phyloP scores from a whole-genome alignment of 2,113 vertebrate species.

The Labeo rohita region DNA sequence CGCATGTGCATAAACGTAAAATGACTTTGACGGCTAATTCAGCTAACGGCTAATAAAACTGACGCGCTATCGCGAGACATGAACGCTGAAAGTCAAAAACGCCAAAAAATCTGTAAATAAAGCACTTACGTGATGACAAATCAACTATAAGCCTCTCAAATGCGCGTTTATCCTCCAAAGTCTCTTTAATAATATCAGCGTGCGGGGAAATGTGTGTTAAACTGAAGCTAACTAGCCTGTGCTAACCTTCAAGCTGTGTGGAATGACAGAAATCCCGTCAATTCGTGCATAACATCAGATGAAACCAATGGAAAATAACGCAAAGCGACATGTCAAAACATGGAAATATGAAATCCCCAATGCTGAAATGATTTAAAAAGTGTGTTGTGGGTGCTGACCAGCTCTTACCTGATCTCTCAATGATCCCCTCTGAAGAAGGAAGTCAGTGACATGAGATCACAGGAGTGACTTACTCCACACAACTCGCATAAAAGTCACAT shows the following conservation, averaged over 20 bases:
- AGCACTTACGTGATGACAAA: background rate
- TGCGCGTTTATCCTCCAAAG: background rate
- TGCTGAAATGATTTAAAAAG: constrained; percentile 15
- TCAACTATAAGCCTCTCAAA: background rate
- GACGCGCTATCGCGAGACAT: constrained; percentile 37
- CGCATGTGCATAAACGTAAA: background rate
- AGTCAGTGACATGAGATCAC: constrained; percentile 37
- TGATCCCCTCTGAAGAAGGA: constrained; percentile 44
- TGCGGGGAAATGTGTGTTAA: constrained; percentile 2
- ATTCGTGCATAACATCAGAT: background rate
- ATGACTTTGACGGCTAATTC: constrained; percentile 44
- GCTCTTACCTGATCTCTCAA: constrained; percentile 42
- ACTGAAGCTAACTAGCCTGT: constrained; percentile 38
- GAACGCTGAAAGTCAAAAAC: background rate
- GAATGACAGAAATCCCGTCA: background rate
- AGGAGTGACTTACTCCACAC: constrained; percentile 4
- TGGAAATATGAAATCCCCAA: background rate
- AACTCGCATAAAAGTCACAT: constrained; percentile 38
- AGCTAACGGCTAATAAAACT: constrained; percentile 43
- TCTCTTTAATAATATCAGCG: background rate
- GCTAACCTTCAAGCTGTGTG: constrained; percentile 30
- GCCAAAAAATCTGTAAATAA: background rate
- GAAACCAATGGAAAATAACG: background rate
- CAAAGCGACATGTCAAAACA: background rate
- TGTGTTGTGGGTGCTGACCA: background rate